These are phyloP conservation scores for Polydrusus pterygomalis DNA, from an alignment of 2,888 invertebrate genomes.

Conservation along the genomic window DNA sequence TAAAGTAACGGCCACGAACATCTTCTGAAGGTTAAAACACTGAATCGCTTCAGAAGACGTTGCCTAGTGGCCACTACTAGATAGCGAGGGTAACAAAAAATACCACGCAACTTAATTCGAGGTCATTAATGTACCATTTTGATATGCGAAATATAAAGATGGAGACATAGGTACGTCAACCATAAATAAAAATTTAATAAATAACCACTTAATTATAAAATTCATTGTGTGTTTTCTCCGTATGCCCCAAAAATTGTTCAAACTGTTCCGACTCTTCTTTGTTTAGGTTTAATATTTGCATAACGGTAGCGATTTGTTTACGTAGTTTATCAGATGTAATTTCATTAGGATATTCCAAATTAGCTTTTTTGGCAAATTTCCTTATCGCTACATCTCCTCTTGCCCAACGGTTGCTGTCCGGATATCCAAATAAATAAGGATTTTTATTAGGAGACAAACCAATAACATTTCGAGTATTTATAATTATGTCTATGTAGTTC, in stretches of 20 bases:
- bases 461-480: conserved; percentile 49
- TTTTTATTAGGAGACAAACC: conserved; percentile 56
- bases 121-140: background rate
- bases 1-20: no score
- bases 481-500: conserved; percentile 33
- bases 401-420: conserved; percentile 57
- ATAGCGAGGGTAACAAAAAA: no score
- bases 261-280: conserved; percentile 53
- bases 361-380: conserved; percentile 57
- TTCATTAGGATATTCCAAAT: conserved; percentile 55
- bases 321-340: conserved; percentile 57
- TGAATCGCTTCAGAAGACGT: background rate
- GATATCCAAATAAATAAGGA: conserved; percentile 58
- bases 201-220: conserved; percentile 46
- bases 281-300: conserved; percentile 56
- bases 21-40: no score
- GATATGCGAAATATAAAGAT: background rate
- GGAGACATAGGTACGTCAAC: background rate
- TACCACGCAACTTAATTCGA: no score
- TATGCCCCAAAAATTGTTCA: conserved; percentile 56
- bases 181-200: background rate
- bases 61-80: background rate
- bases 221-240: conserved; percentile 56
- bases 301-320: conserved; percentile 60
- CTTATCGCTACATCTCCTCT: conserved; percentile 56